Base-by-base conservation (phyloP, 2,113 vertebrate genomes). In the Prunella himalayana region DNA sequence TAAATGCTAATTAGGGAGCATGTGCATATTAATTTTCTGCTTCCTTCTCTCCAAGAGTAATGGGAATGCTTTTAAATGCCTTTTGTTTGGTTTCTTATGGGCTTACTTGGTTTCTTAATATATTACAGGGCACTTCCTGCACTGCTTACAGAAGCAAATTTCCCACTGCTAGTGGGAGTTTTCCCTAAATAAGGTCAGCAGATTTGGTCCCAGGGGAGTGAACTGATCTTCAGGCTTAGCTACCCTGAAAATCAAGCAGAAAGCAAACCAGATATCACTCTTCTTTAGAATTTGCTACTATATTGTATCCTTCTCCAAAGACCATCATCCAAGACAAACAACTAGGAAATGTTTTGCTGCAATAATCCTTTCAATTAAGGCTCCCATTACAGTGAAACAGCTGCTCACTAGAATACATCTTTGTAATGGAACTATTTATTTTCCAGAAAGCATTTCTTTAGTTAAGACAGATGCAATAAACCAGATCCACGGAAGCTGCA, bases 291-390 rank as follows among this genome's bases (percentile, higher is more conserved):
- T 90, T 59, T 80, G 66, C 85, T 91, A 93, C 84, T 88, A 80
- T 77, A 81, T 47, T 47, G 12, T 65, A 79, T 61, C 54, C 45
- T 91, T 85, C 64, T 92, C 88, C 82, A 75, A 75, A 60, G 30
- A 41, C 49, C 82, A 65, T 59, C 70, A 85, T 94, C 94, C 87
- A 95, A 95, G 54, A 94, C 63, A 95, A 96, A 94, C 82, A 97
- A 91, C 30, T 57, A 93, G 35, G 78, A 96, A 94, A 88, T 4
- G 0, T 82, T 93, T 73, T 66, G 54, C 68, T 85, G 68, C 64
- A 94, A 95, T 87, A 91, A 95, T 94, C 95, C 89, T 77, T 94
- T 95, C 93, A 97, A 95, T 96, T 95, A 96, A 91, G 78, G 49
- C 72, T 90, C 75, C 54, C 83, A 85, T 86, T 95, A 89, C 47